Percentiles rank a stretch among this genome's conserved stretches.
Conservation (phyloP, 2,888 invertebrate genomes). For the Entomobrya proxima region DNA sequence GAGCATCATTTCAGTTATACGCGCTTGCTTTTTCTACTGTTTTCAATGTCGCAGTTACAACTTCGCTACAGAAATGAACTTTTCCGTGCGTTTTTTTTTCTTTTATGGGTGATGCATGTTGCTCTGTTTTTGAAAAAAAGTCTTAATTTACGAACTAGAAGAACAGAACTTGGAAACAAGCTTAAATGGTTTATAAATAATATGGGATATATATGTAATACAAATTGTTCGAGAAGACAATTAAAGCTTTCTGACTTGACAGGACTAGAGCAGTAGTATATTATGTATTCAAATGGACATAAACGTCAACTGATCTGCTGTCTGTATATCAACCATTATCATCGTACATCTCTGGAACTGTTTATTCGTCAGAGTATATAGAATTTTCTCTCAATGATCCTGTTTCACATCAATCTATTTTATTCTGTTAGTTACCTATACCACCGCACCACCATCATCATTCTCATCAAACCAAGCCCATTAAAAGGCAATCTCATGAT, state of each 20-base stretch:
- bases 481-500: slow-evolving; percentile 54
- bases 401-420: slow-evolving; percentile 55
- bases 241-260: slow-evolving; percentile 34
- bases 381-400: slow-evolving; percentile 17
- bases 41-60: slow-evolving; percentile 20
- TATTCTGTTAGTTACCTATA: slow-evolving; percentile 24
- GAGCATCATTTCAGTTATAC: slow-evolving; percentile 53
- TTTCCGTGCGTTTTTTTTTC: not conserved
- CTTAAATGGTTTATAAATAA: not conserved
- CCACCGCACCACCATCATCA: slow-evolving; percentile 20
- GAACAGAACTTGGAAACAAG: slow-evolving; percentile 28
- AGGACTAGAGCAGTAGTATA: not conserved
- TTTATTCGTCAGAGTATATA: not conserved
- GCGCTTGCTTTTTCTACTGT: slow-evolving; percentile 19
- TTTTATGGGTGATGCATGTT: slow-evolving; percentile 23
- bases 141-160: slow-evolving; percentile 24
- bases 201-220: no score
- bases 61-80: not conserved
- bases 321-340: slow-evolving; percentile 6
- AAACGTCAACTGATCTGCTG: slow-evolving; percentile 48
- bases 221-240: slow-evolving; percentile 23
- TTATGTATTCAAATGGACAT: slow-evolving; percentile 43
- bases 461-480: slow-evolving; percentile 45
- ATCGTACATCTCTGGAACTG: not conserved
- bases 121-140: slow-evolving; percentile 29